These are phyloP conservation scores for Fulica atra DNA, from an alignment of 2,113 vertebrate species.

Conservation along the genomic window DNA sequence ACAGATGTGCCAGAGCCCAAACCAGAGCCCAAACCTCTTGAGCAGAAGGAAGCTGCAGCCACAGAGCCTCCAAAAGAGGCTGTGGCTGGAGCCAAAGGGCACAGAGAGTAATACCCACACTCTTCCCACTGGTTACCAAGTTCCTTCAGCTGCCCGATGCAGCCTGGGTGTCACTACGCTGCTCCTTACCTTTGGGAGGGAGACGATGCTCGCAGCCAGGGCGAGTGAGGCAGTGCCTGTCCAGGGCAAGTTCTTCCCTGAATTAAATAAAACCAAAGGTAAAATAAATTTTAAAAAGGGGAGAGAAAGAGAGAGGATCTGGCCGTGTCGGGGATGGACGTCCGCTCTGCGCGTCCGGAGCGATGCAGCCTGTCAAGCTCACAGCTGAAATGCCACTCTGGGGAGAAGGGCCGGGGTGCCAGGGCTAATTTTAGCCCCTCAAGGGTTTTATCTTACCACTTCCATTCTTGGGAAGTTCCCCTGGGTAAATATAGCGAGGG, in stretches of 20 bases:
- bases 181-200: conserved; percentile 30
- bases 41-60: neutral
- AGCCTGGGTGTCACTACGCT: fast-evolving
- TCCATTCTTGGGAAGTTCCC: conserved; percentile 88
- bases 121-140: neutral
- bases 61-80: neutral
- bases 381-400: conserved; percentile 28
- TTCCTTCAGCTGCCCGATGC: fast-evolving
- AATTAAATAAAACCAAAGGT: neutral
- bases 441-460: conserved; percentile 82
- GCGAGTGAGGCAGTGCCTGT: neutral
- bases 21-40: neutral
- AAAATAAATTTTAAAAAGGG: fast-evolving
- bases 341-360: fast-evolving
- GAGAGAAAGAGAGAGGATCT: neutral
- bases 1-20: neutral
- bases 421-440: conserved; percentile 86
- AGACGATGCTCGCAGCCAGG: neutral
- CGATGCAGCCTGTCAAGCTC: neutral
- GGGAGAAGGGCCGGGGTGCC: neutral
- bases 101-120: neutral
- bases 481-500: conserved; percentile 88
- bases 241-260: neutral
- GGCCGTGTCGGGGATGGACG: neutral
- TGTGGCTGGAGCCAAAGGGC: neutral